Evolutionary conservation across 2,113 vertebrate genomes (phyloP).

Genomic region (Trinectes maculatus): DNA sequence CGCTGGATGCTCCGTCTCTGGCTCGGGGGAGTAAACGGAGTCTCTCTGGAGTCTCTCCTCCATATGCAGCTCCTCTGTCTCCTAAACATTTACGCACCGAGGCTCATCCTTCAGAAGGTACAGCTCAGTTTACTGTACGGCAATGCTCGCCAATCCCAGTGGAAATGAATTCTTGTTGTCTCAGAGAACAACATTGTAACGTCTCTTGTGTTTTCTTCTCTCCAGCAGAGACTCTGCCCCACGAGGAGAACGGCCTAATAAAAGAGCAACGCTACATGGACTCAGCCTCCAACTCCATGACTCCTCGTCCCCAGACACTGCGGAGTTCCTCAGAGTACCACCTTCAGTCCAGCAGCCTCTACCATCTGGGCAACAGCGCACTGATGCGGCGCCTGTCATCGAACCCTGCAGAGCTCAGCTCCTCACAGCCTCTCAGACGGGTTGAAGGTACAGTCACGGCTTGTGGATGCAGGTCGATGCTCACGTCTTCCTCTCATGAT

Average conservation of each 20-base stretch:
- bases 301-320: conserved; percentile 73
- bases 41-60: conserved; percentile 84
- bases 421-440: conserved; percentile 81
- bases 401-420: conserved; percentile 77
- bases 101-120: conserved; percentile 90
- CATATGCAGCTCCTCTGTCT: conserved; percentile 86
- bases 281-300: conserved; percentile 87
- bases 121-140: conserved; percentile 28
- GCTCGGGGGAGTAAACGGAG: conserved; percentile 86
- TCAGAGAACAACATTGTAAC: background rate
- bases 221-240: conserved; percentile 86
- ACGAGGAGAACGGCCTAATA: conserved; percentile 82
- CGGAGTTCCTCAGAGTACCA: conserved; percentile 80
- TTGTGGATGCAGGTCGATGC: background rate
- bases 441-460: conserved; percentile 86
- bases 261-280: conserved; percentile 89
- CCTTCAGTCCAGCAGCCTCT: conserved; percentile 74
- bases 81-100: conserved; percentile 87
- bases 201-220: conserved; percentile 1
- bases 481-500: background rate
- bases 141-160: too few relatives aligned
- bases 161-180: too few relatives aligned
- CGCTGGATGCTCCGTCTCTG: conserved; percentile 78
- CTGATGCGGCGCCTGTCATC: conserved; percentile 80
- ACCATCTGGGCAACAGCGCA: conserved; percentile 74